Evolutionary conservation across 2,113 vertebrate species (phyloP), one percentile per base, ranked within the genome.

Genomic region (Lepisosteus oculatus): DNA sequence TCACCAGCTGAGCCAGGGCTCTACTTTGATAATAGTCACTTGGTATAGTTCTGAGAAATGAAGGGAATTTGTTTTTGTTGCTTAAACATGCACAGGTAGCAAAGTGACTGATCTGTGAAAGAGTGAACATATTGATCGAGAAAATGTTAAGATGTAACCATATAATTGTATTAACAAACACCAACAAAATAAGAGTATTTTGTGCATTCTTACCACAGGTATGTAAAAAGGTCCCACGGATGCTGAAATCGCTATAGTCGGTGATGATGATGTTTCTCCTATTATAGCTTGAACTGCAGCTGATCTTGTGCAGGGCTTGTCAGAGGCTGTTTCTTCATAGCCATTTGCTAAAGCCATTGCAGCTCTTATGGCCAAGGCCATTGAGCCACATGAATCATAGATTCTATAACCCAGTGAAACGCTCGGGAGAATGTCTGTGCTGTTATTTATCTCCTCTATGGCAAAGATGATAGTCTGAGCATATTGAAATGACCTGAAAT

Each of bases 371-470:
- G 80, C 80, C 67, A 75, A 69, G 44, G 83, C 77, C 54, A 85
- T 74, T 14, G 86, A 88, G 3, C 81, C 77, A 73, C 91, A 91
- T 2, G 76, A 71, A 68, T 92, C 90, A 55, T 91, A 91, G 12
- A 91, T 82, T 61, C 84, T 83, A 59, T 90, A 92, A 5, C 89
- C 90, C 61, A 91, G 42, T 61, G 80, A 78, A 29, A 91, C 70
- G 3, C 79, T 85, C 13, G 89, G 90, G 47, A 92, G 77, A 13
- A 92, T 56, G 17, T 79, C 67, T 51, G 86, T 79, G 43, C 83
- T 89, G 75, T 90, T 89, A 67, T 92, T 92, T 47, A 92, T 89
- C 72, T 92, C 87, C 55, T 88, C 85, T 44, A 89, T 85, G 15
- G 90, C 87, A 83, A 90, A 92, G 4, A 88, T 76, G 86, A 90